Evolutionary conservation across 2,888 invertebrate species (phyloP).

Genomic region (Cepaea hortensis): DNA sequence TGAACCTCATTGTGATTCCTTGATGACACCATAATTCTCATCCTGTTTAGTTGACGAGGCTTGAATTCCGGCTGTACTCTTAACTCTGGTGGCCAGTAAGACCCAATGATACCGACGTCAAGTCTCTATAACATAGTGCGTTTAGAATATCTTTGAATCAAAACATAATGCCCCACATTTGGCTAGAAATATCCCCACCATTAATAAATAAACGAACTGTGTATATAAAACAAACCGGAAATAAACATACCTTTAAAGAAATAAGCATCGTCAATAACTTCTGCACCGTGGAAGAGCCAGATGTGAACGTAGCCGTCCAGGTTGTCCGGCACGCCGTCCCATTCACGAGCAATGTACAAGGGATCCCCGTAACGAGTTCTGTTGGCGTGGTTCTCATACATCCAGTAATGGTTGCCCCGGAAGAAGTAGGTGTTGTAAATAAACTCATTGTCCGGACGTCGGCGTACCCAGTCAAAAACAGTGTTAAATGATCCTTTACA

Average conservation of each 20-base stretch:
- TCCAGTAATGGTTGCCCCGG: slow-evolving; percentile 75
- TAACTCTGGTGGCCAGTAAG: too few species aligned
- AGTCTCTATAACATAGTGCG: too few species aligned
- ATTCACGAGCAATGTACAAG: slow-evolving; percentile 69
- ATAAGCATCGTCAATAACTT: slow-evolving; percentile 66
- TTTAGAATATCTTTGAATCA: too few species aligned
- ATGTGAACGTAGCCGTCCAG: slow-evolving; percentile 73
- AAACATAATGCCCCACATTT: too few species aligned
- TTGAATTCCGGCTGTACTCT: too few species aligned
- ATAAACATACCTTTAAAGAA: slow-evolving; percentile 74
- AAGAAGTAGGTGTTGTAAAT: slow-evolving; percentile 77
- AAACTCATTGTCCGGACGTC: slow-evolving; percentile 67
- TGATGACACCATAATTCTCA: too few species aligned
- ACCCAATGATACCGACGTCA: too few species aligned
- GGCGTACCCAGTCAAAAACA: slow-evolving; percentile 75
- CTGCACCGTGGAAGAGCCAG: slow-evolving; percentile 64
- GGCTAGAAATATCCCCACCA: too few species aligned
- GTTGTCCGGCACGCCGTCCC: slow-evolving; percentile 72
- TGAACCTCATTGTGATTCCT: too few species aligned
- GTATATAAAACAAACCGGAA: too few species aligned
- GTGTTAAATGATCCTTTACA: slow-evolving; percentile 75
- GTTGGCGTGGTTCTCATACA: slow-evolving; percentile 76
- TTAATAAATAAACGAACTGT: too few species aligned
- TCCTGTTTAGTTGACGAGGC: too few species aligned
- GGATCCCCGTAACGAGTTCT: slow-evolving; percentile 76